Evolutionary conservation across 2,888 invertebrate species (phyloP).

Genomic region (Sipunculus nudus): DNA sequence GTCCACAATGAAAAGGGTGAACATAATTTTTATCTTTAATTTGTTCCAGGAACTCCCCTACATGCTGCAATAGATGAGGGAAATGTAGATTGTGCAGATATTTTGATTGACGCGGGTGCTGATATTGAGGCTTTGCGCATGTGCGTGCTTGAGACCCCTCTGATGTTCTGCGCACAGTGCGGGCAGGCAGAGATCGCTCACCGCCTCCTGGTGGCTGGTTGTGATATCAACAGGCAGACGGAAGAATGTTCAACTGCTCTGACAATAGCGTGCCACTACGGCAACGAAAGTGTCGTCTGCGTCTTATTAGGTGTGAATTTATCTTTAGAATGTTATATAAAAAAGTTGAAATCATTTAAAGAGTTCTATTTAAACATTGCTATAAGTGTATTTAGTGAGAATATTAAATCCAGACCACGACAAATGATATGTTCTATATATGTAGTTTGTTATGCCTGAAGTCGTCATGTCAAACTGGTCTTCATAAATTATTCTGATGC

Average conservation of each 20-base stretch:
- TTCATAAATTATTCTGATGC: no score
- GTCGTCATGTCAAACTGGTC: no score
- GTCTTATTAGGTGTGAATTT: conserved; percentile 30
- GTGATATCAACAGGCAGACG: conserved; percentile 30
- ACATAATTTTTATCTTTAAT: no score
- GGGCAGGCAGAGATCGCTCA: conserved; percentile 20
- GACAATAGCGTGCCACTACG: conserved; percentile 32
- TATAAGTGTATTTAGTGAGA: no score
- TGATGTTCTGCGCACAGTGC: conserved; percentile 30
- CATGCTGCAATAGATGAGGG: conserved; percentile 21
- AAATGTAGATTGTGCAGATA: conserved; percentile 12
- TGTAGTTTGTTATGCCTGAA: no score
- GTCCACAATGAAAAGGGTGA: no score
- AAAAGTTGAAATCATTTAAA: no score
- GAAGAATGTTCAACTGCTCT: conserved; percentile 29
- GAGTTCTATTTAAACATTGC: no score
- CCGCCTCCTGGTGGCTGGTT: conserved; percentile 20
- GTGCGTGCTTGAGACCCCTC: conserved; percentile 23
- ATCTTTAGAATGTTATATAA: no score
- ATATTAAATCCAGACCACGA: no score
- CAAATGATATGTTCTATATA: no score
- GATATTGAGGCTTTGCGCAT: conserved; percentile 25
- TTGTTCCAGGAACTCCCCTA: conserved; percentile 26
- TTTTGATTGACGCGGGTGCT: conserved; percentile 12
- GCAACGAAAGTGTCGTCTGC: conserved; percentile 15